Base-by-base conservation (phyloP, 2,797 vertebrate species). In the Hafferia zeledoni region DNA sequence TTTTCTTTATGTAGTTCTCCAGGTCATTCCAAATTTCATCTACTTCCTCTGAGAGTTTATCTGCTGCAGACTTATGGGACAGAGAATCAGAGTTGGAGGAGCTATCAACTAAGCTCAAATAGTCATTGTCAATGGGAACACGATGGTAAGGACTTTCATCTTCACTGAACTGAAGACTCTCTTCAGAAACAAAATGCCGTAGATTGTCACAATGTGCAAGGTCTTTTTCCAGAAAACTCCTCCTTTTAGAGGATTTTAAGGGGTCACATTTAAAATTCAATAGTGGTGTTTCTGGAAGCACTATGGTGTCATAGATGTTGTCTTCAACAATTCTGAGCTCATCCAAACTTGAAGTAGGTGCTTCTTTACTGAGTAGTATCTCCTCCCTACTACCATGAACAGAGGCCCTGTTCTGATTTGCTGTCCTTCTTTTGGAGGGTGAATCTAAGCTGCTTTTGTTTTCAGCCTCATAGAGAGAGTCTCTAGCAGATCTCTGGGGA, bases 1-100 rank as follows among this genome's bases (percentile, higher is more conserved):
- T 99, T 95, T 98, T 98, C 95, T 99, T 99, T 96, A 99, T 99
- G 97, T 99, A 99, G 96, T 99, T 99, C 97, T 99, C 99, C 82
- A 99, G 97, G 92, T 99, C 99, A 10, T 99, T 99, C 99, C 99
- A 99, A 97, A 99, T 99, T 96, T 99, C 99, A 10, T 99, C 99
- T 4, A 99, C 99, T 95, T 98, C 98, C 95, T 99, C 99, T 0
- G 99, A 99, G 96, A 99, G 98, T 86, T 98, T 98, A 81, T 99
- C 98, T 7, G 98, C 98, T 28, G 98, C 96, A 31, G 99, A 98
- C 35, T 97, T 98, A 65, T 98, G 98, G 0, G 98, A 97, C 6
- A 98, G 78, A 0, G 98, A 98, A 94, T 98, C 98, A 0, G 98
- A 98, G 65, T 98, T 98, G 52, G 98, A 98, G 4, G 98, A 98